These are phyloP conservation scores for Acanthisitta chloris DNA, from an alignment of 2,113 vertebrate species.

Conservation along the genomic window DNA sequence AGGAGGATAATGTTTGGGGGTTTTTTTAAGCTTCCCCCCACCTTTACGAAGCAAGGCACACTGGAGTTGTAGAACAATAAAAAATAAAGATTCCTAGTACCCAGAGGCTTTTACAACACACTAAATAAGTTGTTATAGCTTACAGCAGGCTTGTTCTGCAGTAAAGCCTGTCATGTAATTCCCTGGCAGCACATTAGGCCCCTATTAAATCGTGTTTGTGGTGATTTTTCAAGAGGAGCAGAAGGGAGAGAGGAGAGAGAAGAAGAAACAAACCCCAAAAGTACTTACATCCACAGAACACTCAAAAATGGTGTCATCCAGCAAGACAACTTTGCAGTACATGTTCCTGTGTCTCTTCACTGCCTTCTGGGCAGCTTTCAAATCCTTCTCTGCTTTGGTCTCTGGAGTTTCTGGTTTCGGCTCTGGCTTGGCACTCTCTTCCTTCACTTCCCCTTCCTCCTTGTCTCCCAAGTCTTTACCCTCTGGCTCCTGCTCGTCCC, in stretches of 20 bases:
- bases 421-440: slow-evolving; percentile 66
- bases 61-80: neutral
- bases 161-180: neutral
- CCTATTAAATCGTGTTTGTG: neutral
- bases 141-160: neutral
- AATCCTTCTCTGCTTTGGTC: slow-evolving; percentile 74
- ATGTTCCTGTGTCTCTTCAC: slow-evolving; percentile 83
- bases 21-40: neutral
- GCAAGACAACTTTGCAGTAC: slow-evolving; percentile 89
- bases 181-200: neutral
- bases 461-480: slow-evolving; percentile 58
- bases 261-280: neutral
- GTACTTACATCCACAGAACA: slow-evolving; percentile 90
- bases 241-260: neutral
- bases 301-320: slow-evolving; percentile 89
- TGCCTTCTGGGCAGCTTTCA: slow-evolving; percentile 74
- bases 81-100: neutral
- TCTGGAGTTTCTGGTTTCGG: slow-evolving; percentile 66
- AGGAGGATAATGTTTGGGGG: neutral
- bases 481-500: slow-evolving; percentile 75
- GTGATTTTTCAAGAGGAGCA: neutral
- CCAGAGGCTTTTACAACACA: neutral
- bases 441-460: slow-evolving; percentile 64
- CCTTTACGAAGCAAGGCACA: neutral
- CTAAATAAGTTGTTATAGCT: neutral